A percentile compares a stretch with the other conserved stretches of the same genome.
These are phyloP conservation scores for Albula glossodonta DNA, from an alignment of 2,113 vertebrate species.

Conservation along the genomic window DNA sequence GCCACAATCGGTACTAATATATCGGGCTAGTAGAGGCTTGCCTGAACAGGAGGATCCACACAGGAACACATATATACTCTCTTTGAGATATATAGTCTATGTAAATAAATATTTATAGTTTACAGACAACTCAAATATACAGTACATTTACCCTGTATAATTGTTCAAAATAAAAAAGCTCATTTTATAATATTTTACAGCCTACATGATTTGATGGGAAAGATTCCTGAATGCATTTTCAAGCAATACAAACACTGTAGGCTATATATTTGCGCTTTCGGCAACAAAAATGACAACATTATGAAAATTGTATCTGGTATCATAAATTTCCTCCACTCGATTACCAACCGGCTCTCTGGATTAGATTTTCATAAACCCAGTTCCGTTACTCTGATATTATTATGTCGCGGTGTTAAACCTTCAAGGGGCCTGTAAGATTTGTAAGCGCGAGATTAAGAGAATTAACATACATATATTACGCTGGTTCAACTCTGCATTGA, in stretches of 20 bases:
- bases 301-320: conserved; percentile 27
- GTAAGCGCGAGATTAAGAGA: conserved; percentile 72
- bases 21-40: too few relatives aligned
- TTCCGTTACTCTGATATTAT: conserved; percentile 69
- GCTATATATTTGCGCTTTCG: neutral
- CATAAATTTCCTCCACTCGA: conserved; percentile 39
- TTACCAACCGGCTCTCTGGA: conserved; percentile 51
- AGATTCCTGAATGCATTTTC: neutral
- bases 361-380: conserved; percentile 55
- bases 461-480: conserved; percentile 74
- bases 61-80: too few relatives aligned
- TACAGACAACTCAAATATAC: neutral
- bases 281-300: neutral
- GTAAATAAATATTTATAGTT: neutral
- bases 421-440: conserved; percentile 74
- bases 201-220: neutral
- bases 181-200: too few relatives aligned
- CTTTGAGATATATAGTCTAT: too few relatives aligned
- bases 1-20: too few relatives aligned
- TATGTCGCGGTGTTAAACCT: conserved; percentile 67
- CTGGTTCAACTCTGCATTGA: conserved; percentile 65
- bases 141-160: neutral
- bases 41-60: too few relatives aligned
- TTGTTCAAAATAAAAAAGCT: neutral
- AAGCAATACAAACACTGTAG: neutral